Base-by-base conservation (phyloP, 2,888 invertebrate genomes). In the Coleophora deauratella region DNA sequence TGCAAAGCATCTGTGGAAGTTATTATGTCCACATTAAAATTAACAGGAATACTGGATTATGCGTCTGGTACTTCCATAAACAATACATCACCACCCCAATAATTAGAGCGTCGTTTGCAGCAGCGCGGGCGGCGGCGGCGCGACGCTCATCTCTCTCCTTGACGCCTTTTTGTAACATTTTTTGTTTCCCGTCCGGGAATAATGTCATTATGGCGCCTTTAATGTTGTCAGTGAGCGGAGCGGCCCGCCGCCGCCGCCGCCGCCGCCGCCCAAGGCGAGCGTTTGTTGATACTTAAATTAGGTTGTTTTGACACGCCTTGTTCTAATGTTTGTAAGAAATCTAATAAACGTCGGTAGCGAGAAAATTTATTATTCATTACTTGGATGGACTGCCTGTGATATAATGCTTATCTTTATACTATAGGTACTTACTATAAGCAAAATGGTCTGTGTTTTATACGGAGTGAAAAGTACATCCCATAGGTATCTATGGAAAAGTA, bases 251-350 rank as follows among this genome's bases (percentile, higher is more conserved):
- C 82, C 84, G 82, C 84, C 84, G 71, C 66, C 59, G 21, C n/a
- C 62, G 70, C 66, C 59, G 59, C 82, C 84, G 82, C 84, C 84
- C 82, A 81, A 69, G 80, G 80, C 79, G 82, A 82, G 59, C 80
- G 80, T 82, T 85, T 85, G 85, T 85, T 84, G 81, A 85, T 85
- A 85, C 85, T 84, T 84, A 84, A 85, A 85, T 84, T 84, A 81
- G 82, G 75, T 78, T 82, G 81, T 81, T 84, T 81, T 84, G 85
- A 84, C 84, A 82, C 81, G 82, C 77, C 81, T 81, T 72, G 80
- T 78, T 80, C 80, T 79, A 76, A 77, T 81, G 81, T 79, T 82
- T 78, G 74, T 75, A 79, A 73, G 82, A 81, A 82, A 84, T 84
- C 79, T 82, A 82, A 84, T 82, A 81, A 82, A 80, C 67, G 78